phyloP scores from a whole-genome alignment of 1,140 invertebrate genomes.

The Anagrus nilaparvatae region DNA sequence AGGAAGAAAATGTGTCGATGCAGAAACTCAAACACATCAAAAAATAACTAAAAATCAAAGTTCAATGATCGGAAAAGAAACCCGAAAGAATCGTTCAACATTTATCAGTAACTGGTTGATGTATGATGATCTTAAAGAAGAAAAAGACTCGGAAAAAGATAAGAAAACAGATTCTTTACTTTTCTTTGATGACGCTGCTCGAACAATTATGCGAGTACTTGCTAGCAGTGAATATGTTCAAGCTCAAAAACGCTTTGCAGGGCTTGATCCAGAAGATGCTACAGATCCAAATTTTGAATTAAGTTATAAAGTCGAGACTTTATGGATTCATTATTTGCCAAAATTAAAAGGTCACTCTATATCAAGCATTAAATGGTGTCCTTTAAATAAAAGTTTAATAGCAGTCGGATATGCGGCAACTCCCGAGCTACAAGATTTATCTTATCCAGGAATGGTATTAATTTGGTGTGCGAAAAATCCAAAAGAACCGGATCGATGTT shows the following conservation, averaged over 20 bases:
- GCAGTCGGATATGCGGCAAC: conserved; percentile 55
- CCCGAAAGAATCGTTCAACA: conserved; percentile 44
- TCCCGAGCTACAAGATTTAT: too few relatives aligned
- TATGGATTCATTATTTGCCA: conserved; percentile 52
- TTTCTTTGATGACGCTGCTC: conserved; percentile 44
- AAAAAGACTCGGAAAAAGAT: conserved; percentile 7
- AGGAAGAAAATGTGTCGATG: conserved; percentile 44
- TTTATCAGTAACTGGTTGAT: conserved; percentile 66
- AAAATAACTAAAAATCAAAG: conserved; percentile 48
- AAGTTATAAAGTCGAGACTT: conserved; percentile 48
- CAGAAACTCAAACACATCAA: conserved; percentile 56
- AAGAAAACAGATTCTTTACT: neutral
- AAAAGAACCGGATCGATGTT: conserved; percentile 64
- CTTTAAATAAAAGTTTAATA: conserved; percentile 51
- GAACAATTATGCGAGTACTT: conserved; percentile 56
- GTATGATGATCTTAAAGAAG: conserved; percentile 49
- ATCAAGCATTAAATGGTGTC: conserved; percentile 52
- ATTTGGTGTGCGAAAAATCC: conserved; percentile 84
- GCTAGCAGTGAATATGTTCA: conserved; percentile 52
- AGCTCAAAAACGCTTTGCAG: conserved; percentile 56
- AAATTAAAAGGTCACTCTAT: conserved; percentile 42
- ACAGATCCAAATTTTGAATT: conserved; percentile 50
- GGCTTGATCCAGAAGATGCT: conserved; percentile 48
- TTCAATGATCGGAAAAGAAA: conserved; percentile 45
- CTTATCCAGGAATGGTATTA: conserved; percentile 61